Percentiles rank a stretch among this genome's conserved stretches.
phyloP scores from a whole-genome alignment of 2,888 invertebrate species.

The Thymelicus acteon region DNA sequence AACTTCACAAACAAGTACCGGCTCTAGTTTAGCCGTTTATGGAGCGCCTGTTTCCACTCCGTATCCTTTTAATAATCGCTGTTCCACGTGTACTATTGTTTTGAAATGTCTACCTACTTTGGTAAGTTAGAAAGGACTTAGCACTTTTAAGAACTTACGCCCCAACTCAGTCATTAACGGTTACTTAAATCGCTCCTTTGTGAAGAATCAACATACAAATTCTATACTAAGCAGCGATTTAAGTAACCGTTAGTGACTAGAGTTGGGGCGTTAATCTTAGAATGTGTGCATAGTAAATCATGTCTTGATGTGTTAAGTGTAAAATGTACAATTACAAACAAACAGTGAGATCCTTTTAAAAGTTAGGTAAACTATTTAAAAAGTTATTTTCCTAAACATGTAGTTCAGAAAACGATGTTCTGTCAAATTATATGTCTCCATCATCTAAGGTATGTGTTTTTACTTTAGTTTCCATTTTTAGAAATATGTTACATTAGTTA shows the following conservation, averaged over 20 bases:
- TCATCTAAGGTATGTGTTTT: constrained; percentile 68
- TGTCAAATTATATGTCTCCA: constrained; percentile 73
- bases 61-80: constrained; percentile 73
- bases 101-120: constrained; percentile 21
- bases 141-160: background rate
- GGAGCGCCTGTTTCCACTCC: constrained; percentile 61
- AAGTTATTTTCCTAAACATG: constrained; percentile 53
- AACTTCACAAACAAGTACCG: constrained; percentile 65
- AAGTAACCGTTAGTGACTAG: too few species aligned
- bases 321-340: too few species aligned
- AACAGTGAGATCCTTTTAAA: too few species aligned
- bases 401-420: constrained; percentile 76
- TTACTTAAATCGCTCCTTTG: too few species aligned
- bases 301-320: background rate
- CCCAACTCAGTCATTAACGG: too few species aligned
- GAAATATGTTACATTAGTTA: too few species aligned
- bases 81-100: constrained; percentile 64
- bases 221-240: too few species aligned
- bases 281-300: background rate
- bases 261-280: background rate
- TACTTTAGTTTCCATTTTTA: background rate
- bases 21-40: constrained; percentile 71
- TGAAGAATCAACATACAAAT: too few species aligned
- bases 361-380: background rate
- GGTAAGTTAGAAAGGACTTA: constrained; percentile 5